Evolutionary conservation across 2,113 vertebrate genomes (phyloP).

Genomic region (Numida meleagris): DNA sequence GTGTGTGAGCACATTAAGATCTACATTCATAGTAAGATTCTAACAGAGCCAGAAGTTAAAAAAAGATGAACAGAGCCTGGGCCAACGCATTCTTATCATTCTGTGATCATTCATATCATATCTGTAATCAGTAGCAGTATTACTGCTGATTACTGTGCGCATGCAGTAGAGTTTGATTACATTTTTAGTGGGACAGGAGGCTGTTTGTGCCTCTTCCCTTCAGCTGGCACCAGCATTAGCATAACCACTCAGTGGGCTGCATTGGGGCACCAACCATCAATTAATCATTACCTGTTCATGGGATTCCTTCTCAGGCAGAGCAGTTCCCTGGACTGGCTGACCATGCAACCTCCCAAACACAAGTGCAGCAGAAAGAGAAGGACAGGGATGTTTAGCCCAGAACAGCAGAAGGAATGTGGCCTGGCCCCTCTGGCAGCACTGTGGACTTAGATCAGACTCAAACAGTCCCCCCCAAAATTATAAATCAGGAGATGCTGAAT

Average conservation of each 20-base stretch:
- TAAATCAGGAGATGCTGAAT: background rate
- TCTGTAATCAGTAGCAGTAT: background rate
- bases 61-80: background rate
- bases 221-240: background rate
- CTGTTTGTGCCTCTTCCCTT: background rate
- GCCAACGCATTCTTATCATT: background rate
- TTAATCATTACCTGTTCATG: background rate
- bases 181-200: background rate
- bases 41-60: background rate
- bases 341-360: background rate
- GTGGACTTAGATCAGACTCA: background rate
- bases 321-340: background rate
- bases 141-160: background rate
- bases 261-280: background rate
- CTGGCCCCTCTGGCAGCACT: background rate
- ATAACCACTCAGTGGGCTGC: background rate
- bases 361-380: background rate
- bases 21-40: background rate
- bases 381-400: background rate
- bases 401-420: background rate
- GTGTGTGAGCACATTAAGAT: background rate
- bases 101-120: background rate
- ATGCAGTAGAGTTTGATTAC: background rate
- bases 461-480: background rate
- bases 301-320: background rate